phyloP scores from a whole-genome alignment of 2,888 invertebrate genomes.

The Polymixis lichenea region DNA sequence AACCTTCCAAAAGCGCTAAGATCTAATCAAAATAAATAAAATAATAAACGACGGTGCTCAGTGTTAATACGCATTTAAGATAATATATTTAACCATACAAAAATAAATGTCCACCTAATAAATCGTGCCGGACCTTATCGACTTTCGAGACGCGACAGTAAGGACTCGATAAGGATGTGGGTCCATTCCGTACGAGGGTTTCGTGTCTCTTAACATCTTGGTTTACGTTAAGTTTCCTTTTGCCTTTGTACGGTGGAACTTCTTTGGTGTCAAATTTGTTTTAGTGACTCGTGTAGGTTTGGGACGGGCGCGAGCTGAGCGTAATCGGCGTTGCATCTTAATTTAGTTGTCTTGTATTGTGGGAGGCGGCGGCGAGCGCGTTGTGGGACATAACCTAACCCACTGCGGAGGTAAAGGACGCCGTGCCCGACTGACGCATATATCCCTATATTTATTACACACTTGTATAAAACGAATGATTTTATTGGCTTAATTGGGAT shows the following conservation, averaged over 20 bases:
- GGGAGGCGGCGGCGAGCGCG: constrained; percentile 77
- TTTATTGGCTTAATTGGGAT: constrained; percentile 76
- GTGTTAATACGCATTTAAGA: constrained; percentile 90
- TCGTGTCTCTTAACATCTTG: constrained; percentile 71
- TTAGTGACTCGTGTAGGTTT: constrained; percentile 74
- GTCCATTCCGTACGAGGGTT: constrained; percentile 75
- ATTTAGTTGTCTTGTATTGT: constrained; percentile 89
- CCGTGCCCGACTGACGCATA: constrained; percentile 73
- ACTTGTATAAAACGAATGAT: constrained; percentile 68
- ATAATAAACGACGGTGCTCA: constrained; percentile 85
- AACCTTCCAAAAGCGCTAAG: constrained; percentile 55
- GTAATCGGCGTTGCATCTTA: constrained; percentile 90
- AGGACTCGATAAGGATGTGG: constrained; percentile 84
- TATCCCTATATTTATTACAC: constrained; percentile 78
- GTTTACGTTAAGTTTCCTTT: constrained; percentile 76
- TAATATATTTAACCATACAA: constrained; percentile 88
- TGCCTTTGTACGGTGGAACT: constrained; percentile 64
- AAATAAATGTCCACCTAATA: constrained; percentile 89
- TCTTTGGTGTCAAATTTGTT: constrained; percentile 60
- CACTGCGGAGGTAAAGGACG: constrained; percentile 79
- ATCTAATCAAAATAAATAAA: constrained; percentile 80
- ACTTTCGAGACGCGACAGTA: constrained; percentile 85
- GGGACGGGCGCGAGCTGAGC: constrained; percentile 76
- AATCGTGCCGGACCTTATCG: constrained; percentile 87
- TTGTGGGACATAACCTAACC: constrained; percentile 81